Base-by-base conservation (phyloP, 2,797 vertebrate species). In the Anabacerthia variegaticeps region DNA sequence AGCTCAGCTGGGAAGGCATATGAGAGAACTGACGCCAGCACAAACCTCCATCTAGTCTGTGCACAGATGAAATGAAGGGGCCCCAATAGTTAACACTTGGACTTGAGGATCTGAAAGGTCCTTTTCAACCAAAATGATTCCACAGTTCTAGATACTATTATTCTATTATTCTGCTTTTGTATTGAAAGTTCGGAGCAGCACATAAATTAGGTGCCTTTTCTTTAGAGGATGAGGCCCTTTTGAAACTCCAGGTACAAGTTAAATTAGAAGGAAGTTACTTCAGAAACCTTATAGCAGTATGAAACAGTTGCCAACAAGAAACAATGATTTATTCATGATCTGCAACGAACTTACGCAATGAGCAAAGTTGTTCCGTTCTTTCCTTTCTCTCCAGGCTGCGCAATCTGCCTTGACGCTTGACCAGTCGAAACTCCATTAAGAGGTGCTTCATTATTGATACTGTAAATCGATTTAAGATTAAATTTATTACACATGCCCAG, bases 391-490 rank as follows among this genome's bases (percentile, higher is more conserved):
- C 90, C 78, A 48, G 61, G 69, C 75, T 68, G 78, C 22, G 7
- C 86, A 77, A 88, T 94, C 72, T 73, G 79, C 93, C 81, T 67
- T 54, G 71, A 95, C 89, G 69, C 95, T 71, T 81, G 95, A 80
- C 94, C 94, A 96, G 76, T 75, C 23, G 7, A 89, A 91, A 97
- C 93, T 75, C 96, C 97, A 97, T 97, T 97, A 97, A 87, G 56
- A 85, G 51, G 36, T 83, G 78, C 94, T 98, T 69, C 89, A 97
- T 97, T 98, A 98, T 97, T 97, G 97, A 97, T 94, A 92, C 17
- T 58, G 92, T 89, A 96, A 94, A 97, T 93, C 96, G 97, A 97
- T 96, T 97, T 95, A 62, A 93, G 85, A 93, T 88, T 43, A 84
- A 95, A 96, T 96, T 72, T 97, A 97, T 96, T 95, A 93, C 95